phyloP scores from a whole-genome alignment of 1,140 invertebrate genomes.

The Bactericera cockerelli region DNA sequence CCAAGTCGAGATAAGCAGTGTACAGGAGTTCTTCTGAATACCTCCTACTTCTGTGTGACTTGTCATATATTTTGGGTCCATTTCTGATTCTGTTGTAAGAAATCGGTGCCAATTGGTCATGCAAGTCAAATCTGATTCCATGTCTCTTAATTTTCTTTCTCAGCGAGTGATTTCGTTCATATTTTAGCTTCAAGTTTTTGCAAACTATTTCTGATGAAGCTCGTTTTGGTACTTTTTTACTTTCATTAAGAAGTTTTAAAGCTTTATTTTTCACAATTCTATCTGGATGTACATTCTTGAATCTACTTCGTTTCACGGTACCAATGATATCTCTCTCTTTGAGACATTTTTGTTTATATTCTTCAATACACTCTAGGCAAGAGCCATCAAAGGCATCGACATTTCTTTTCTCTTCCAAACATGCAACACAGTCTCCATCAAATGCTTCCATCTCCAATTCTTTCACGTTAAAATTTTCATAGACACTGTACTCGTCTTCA shows the following conservation, averaged over 20 bases:
- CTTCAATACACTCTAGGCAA: background rate
- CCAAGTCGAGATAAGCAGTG: background rate
- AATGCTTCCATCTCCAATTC: background rate
- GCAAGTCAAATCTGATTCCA: background rate
- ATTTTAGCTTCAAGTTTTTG: background rate
- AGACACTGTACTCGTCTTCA: background rate
- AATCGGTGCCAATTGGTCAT: background rate
- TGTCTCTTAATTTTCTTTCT: background rate
- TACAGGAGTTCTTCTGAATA: slow-evolving; percentile 1
- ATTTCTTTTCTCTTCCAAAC: background rate
- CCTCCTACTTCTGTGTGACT: background rate
- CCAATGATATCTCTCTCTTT: too few species aligned
- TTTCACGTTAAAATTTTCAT: too few species aligned
- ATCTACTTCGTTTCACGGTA: too few species aligned
- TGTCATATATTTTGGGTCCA: background rate
- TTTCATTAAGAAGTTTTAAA: background rate
- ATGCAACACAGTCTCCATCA: background rate
- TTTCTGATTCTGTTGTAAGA: too few species aligned
- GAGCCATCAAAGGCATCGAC: background rate
- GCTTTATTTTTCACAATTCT: too few species aligned
- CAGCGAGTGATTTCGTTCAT: background rate
- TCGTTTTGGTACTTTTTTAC: background rate
- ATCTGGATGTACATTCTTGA: too few species aligned
- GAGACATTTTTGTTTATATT: background rate
- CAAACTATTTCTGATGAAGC: background rate